A percentile compares a stretch with the other conserved stretches of the same genome.
Conservation (phyloP, 2,113 vertebrate species). For the Amphilophus citrinellus region DNA sequence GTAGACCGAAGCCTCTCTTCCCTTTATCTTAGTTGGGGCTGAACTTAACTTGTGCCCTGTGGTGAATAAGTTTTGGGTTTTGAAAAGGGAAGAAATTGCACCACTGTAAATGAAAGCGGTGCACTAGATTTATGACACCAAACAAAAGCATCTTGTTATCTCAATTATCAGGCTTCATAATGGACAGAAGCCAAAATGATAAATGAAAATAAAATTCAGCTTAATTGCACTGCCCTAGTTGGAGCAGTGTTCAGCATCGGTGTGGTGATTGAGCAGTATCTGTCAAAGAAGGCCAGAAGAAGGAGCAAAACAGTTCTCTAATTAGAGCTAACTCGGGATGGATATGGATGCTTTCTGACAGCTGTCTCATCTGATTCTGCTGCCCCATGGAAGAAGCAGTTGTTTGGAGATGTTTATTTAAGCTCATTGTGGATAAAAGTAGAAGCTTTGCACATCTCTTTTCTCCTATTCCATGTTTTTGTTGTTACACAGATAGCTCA, state of each 20-base stretch:
- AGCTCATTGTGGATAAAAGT: constrained; percentile 63
- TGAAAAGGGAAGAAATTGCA: neutral
- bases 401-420: constrained; percentile 73
- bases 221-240: constrained; percentile 12
- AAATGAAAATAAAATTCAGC: constrained; percentile 3
- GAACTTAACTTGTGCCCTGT: neutral
- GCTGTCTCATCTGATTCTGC: constrained; percentile 74
- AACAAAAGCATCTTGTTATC: constrained; percentile 2
- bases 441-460: constrained; percentile 33
- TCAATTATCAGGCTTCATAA: neutral
- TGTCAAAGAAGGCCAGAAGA: constrained; percentile 64
- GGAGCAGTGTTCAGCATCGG: constrained; percentile 9
- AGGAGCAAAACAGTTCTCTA: constrained; percentile 67
- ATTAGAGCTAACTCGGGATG: constrained; percentile 76
- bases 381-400: constrained; percentile 60
- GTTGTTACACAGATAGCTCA: constrained; percentile 22
- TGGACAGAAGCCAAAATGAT: neutral
- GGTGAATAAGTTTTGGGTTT: too few relatives aligned
- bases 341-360: constrained; percentile 78
- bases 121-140: neutral
- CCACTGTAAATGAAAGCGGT: neutral
- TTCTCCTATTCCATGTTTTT: constrained; percentile 26
- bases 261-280: constrained; percentile 65
- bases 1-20: neutral
- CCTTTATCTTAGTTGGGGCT: neutral